Evolutionary conservation across 2,888 invertebrate species (phyloP), one percentile per base, ranked within the genome.

Genomic region (Andrena bicolor): DNA sequence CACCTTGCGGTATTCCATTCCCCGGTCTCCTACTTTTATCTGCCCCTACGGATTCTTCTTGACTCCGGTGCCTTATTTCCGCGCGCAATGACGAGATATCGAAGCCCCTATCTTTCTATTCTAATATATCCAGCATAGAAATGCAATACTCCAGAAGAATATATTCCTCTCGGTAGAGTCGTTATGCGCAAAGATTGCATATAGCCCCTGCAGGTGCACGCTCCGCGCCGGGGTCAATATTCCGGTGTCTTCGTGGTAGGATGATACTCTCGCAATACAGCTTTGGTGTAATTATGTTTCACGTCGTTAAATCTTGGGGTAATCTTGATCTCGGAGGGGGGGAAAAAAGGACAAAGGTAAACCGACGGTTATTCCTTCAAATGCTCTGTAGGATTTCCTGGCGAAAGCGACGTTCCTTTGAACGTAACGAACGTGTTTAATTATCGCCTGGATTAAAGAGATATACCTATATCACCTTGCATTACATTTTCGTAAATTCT

Each of bases 161-260:
- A 74, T 76, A 85, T 86, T 73, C 76, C 83, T 73, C 77, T 85
- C 80, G 79, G 80, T 66, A 77, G 84, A 69, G 80, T 83, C 85
- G 85, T 86, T 84, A 84, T 35, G 79, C 79, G 80, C 85, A 79
- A 83, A 83, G 86, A 85, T 86, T 86, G 83, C 84, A 77, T 78
- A 85, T 58, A 78, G 85, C 49, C 71, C 69, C 75, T 75, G 85
- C 86, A 86, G 86, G 85, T 86, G 86, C 83, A 72, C 76, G 53
- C 72, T 71, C 61, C 75, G 41, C 53, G 73, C 56, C 58, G 76
- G 60, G 78, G 80, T 85, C 80, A 80, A 76, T 86, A 85, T 78
- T 80, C 78, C 83, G 58, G 35, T 80, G 77, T 86, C 83, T 86
- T 85, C 85, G 76, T 83, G 85, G 85, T 83, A 83, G 80, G 66